Evolutionary conservation across 2,113 vertebrate species (phyloP), one percentile per base, ranked within the genome.

Genomic region (Lepus europaeus): DNA sequence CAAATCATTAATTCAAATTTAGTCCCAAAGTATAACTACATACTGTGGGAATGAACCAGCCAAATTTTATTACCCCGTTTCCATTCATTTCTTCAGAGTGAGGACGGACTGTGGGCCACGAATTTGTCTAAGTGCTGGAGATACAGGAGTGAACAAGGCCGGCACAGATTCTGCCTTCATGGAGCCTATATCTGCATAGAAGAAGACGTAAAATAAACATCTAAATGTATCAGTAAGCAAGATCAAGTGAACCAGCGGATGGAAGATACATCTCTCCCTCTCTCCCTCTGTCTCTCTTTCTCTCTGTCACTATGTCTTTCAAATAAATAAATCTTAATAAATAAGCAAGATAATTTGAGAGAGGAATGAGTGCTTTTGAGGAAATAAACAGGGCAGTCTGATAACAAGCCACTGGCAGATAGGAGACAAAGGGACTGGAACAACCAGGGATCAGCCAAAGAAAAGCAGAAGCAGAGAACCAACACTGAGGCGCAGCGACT

Each of bases 401-500:
- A 39, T 13, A 39, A 66, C 66, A 27, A 56, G 27, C n/a, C 27
- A 27, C 27, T 5, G 11, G 73, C 16, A 64, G 72, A 51, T 45
- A n/a, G 27, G 4, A 36, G 0, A 7, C 14, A 61, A 8, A 10
- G 12, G 22, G 27, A 51, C 7, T 16, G 1, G 16, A 22, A 22
- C 10, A 22, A 33, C 31, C n/a, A 86, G 61, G 0, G 29, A 25
- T 66, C 82, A 4, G 8, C 53, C 22, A 45, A 6, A 45, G 45
- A 45, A 45, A 45, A 45, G 45, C 45, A 7, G 45, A 45, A 45
- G 45, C 45, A 45, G 45, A 45, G 45, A 6, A 6, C 45, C 45
- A 45, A 45, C 45, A 45, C 45, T 39, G 39, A 45, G 45, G 45
- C 45, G 6, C 45, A 45, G 45, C 6, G 45, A 45, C 5, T 45